Percentiles rank a stretch among this genome's conserved stretches.
These are phyloP conservation scores for Rugalucina vietnamica DNA, from an alignment of 2,888 invertebrate species.

Conservation along the genomic window DNA sequence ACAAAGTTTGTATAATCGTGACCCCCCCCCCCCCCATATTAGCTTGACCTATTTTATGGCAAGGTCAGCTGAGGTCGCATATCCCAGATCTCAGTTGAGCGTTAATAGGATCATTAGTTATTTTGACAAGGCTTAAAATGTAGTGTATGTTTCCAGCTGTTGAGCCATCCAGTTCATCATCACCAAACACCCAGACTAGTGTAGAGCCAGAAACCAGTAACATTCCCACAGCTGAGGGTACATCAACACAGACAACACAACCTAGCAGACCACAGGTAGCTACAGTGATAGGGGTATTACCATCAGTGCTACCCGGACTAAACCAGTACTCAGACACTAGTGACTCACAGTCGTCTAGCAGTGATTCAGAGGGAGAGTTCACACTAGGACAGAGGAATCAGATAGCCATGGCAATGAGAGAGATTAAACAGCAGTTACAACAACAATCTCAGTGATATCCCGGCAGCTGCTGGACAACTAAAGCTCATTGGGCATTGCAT, in stretches of 20 bases:
- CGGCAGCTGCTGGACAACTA: too few species aligned
- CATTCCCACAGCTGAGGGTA: not conserved
- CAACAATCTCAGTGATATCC: too few species aligned
- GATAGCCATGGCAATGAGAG: not conserved
- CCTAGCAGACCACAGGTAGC: constrained; percentile 41
- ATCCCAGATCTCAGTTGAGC: too few species aligned
- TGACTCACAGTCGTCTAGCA: constrained; percentile 75
- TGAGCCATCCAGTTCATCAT: not conserved
- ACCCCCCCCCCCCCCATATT: too few species aligned
- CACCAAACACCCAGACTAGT: not conserved
- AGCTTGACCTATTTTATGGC: too few species aligned
- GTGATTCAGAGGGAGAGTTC: constrained; percentile 71
- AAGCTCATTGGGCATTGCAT: too few species aligned
- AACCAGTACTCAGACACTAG: constrained; percentile 72
- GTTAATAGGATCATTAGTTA: too few species aligned
- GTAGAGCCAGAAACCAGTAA: not conserved
- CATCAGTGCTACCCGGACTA: constrained; percentile 75
- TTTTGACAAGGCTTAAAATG: too few species aligned
- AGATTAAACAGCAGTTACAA: constrained; percentile 23
- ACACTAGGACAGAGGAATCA: constrained; percentile 24
- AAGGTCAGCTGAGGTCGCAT: too few species aligned
- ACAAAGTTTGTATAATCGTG: too few species aligned
- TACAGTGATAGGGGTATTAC: constrained; percentile 73
- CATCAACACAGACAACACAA: not conserved
- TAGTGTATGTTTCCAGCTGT: too few species aligned